A percentile compares a stretch with the other conserved stretches of the same genome.
Evolutionary conservation across 2,888 invertebrate genomes (phyloP).

Genomic region (Elmis aenea): DNA sequence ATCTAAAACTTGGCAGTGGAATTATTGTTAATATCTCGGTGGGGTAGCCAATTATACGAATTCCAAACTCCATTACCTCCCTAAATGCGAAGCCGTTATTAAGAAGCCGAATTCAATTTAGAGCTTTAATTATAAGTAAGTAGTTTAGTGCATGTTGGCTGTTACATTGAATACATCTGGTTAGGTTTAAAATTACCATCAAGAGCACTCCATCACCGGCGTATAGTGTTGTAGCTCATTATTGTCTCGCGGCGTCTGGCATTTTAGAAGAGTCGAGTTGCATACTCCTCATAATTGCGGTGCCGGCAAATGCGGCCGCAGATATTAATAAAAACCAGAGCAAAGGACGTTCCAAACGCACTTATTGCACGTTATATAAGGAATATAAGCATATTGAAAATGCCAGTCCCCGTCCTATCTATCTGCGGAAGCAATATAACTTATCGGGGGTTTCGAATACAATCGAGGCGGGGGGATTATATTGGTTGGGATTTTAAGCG

Average conservation of each 20-base stretch:
- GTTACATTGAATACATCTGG: conserved; percentile 25
- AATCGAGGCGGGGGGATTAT: conserved; percentile 31
- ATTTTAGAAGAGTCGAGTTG: conserved; percentile 15
- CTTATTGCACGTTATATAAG: conserved; percentile 37
- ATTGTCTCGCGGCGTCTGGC: conserved; percentile 19
- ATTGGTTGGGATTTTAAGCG: conserved; percentile 42
- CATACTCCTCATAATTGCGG: conserved; percentile 21
- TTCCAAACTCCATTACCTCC: conserved; percentile 18
- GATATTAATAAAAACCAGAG: conserved; percentile 30
- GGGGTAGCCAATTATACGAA: conserved; percentile 18
- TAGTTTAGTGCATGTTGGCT: conserved; percentile 23
- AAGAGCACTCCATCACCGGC: conserved; percentile 23
- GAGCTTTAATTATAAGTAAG: conserved; percentile 23
- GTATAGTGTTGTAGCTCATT: conserved; percentile 21
- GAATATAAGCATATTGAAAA: conserved; percentile 45
- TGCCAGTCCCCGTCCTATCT: conserved; percentile 35
- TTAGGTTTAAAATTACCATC: conserved; percentile 25
- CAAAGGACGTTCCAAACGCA: conserved; percentile 29
- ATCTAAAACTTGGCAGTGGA: conserved; percentile 8
- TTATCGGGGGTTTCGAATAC: conserved; percentile 21
- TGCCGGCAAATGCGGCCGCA: conserved; percentile 18
- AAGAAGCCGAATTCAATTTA: conserved; percentile 21
- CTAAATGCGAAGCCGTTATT: conserved; percentile 18
- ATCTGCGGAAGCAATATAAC: conserved; percentile 35
- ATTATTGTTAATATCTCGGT: conserved; percentile 14